These are phyloP conservation scores for Paraescarpia echinospica DNA, from an alignment of 1,140 invertebrate genomes.

Conservation along the genomic window DNA sequence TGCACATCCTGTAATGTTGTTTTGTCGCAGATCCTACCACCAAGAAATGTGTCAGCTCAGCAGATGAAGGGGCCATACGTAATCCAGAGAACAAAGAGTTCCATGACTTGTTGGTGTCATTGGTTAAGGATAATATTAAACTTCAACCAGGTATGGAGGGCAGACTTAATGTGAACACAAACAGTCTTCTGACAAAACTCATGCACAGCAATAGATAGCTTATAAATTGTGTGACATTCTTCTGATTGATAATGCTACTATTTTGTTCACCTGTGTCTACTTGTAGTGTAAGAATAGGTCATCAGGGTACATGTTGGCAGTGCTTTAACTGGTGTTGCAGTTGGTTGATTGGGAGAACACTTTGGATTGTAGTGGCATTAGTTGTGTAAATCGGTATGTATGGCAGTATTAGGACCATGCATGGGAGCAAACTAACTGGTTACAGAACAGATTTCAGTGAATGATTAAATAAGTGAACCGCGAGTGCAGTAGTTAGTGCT, in stretches of 20 bases:
- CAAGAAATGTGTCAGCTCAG: conserved; percentile 23
- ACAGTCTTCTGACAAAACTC: background rate
- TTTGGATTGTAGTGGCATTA: too few species aligned
- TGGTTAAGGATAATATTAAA: background rate
- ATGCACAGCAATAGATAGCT: background rate
- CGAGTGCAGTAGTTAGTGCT: too few species aligned
- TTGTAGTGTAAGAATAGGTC: background rate
- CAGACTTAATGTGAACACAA: background rate
- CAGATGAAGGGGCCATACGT: conserved; percentile 8
- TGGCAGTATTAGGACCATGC: too few species aligned
- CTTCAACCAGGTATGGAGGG: conserved; percentile 3
- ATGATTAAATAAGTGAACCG: too few species aligned
- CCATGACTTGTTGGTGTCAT: conserved; percentile 10
- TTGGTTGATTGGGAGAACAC: too few species aligned
- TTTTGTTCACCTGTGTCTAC: background rate
- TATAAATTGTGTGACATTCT: background rate
- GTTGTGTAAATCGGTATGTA: too few species aligned
- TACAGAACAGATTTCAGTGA: too few species aligned
- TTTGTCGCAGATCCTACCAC: conserved; percentile 25
- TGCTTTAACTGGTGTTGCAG: background rate
- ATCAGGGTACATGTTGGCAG: background rate
- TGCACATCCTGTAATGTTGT: background rate
- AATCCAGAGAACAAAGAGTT: conserved; percentile 20
- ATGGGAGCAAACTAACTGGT: too few species aligned
- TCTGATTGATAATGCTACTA: background rate